phyloP scores from a whole-genome alignment of 2,888 invertebrate species.

The Microctonus brassicae region DNA sequence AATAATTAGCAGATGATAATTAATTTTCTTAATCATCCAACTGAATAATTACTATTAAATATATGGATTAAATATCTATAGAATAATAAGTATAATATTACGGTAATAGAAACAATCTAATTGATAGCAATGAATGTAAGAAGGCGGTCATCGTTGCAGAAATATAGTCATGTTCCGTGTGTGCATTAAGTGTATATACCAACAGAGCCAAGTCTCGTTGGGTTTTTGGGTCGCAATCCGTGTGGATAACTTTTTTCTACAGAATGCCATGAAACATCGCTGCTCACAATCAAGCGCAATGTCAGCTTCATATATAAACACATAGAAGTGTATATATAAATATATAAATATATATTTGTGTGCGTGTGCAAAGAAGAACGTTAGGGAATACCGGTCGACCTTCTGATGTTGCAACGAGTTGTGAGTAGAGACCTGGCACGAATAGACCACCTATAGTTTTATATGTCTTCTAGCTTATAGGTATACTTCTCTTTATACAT shows the following conservation, averaged over 20 bases:
- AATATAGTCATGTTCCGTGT: constrained; percentile 12
- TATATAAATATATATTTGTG: constrained; percentile 30
- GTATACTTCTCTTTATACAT: constrained; percentile 20
- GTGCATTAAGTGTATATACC: background rate
- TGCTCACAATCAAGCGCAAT: constrained; percentile 32
- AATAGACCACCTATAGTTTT: constrained; percentile 52
- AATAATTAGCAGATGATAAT: no score
- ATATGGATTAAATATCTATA: background rate
- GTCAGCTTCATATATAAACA: constrained; percentile 22
- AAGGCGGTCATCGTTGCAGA: constrained; percentile 10
- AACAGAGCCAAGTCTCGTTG: background rate
- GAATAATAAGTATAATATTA: no score
- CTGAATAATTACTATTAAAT: no score
- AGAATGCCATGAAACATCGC: constrained; percentile 22
- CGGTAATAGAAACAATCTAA: no score
- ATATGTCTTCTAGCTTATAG: background rate
- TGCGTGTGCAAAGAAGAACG: background rate
- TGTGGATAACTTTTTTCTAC: constrained; percentile 6
- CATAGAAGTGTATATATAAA: constrained; percentile 27
- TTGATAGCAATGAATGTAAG: no score
- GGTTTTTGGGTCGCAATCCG: constrained; percentile 34
- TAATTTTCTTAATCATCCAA: no score
- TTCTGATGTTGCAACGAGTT: constrained; percentile 66
- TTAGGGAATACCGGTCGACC: constrained; percentile 66
- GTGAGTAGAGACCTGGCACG: constrained; percentile 67